These are phyloP conservation scores for Siniperca chuatsi DNA, from an alignment of 2,113 vertebrate species.

Conservation along the genomic window DNA sequence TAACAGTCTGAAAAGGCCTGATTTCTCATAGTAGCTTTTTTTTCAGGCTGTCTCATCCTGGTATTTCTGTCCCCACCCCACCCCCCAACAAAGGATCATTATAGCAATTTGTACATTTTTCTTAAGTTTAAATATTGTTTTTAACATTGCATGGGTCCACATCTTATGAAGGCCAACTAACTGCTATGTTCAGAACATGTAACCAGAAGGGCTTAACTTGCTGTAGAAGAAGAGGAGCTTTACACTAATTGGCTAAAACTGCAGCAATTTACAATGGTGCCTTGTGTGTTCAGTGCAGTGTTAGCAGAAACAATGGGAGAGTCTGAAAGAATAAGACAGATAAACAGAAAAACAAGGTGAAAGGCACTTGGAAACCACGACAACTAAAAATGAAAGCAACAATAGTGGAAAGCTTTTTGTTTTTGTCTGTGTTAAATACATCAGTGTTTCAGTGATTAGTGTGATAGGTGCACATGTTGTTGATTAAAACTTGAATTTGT, in stretches of 20 bases:
- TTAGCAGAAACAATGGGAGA: neutral
- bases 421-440: neutral
- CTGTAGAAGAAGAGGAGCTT: neutral
- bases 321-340: conserved; percentile 6
- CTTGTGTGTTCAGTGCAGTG: neutral
- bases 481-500: neutral
- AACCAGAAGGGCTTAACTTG: neutral
- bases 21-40: conserved; percentile 6
- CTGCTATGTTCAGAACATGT: neutral
- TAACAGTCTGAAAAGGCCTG: conserved; percentile 3
- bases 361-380: neutral
- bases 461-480: neutral
- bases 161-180: neutral
- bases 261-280: neutral
- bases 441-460: neutral
- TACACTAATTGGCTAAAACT: conserved; percentile 12
- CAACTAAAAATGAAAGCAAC: neutral
- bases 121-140: too few species aligned
- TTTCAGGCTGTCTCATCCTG: conserved; percentile 22
- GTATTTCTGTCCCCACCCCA: conserved; percentile 1
- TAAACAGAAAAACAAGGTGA: neutral
- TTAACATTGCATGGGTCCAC: neutral
- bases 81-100: neutral
- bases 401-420: neutral
- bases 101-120: neutral